Percentiles rank a stretch among this genome's conserved stretches.
phyloP scores from a whole-genome alignment of 2,113 vertebrate species.

The Capricornis sumatraensis region DNA sequence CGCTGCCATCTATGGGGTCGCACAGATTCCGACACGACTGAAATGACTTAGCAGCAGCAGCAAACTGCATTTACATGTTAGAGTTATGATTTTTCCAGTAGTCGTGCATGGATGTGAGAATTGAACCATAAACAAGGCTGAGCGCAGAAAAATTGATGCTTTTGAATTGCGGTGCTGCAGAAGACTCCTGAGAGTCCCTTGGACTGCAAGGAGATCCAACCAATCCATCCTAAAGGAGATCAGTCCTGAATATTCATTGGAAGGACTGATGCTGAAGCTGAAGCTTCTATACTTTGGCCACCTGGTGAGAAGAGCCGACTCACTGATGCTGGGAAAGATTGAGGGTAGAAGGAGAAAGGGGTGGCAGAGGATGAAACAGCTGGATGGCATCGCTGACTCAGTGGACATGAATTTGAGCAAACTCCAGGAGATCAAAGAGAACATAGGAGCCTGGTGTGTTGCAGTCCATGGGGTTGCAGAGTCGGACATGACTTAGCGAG shows the following conservation, averaged over 20 bases:
- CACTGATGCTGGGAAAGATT: neutral
- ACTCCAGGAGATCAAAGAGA: neutral
- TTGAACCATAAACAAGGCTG: neutral
- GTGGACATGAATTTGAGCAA: neutral
- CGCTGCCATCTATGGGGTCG: neutral
- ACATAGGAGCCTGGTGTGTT: neutral
- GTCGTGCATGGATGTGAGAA: neutral
- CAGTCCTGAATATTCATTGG: neutral
- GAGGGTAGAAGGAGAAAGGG: neutral
- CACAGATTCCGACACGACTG: neutral
- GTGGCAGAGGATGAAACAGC: neutral
- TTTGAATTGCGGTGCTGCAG: neutral
- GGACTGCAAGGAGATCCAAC: neutral
- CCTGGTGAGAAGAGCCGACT: neutral
- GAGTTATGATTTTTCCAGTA: neutral
- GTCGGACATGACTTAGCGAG: neutral
- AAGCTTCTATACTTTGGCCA: neutral
- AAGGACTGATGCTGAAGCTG: neutral
- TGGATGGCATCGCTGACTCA: neutral
- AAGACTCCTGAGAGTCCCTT: neutral
- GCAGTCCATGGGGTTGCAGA: neutral
- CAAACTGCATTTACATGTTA: neutral
- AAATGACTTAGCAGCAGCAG: neutral
- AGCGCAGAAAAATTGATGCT: neutral
- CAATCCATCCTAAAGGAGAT: neutral